Percentiles rank a stretch among this genome's conserved stretches.
These are phyloP conservation scores for Passerina amoena DNA, from an alignment of 2,113 vertebrate genomes.

Conservation along the genomic window DNA sequence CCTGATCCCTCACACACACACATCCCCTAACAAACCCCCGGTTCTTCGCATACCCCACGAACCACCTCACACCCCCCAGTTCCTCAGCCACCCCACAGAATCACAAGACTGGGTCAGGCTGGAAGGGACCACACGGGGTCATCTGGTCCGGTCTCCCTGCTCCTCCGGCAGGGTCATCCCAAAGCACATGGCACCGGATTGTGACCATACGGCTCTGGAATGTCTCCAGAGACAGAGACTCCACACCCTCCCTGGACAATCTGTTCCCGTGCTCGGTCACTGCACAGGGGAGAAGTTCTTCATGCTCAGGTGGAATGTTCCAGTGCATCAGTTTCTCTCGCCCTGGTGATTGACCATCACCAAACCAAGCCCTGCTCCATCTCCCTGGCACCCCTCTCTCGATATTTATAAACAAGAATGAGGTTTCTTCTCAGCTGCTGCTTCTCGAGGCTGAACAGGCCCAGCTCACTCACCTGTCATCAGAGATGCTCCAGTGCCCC, in stretches of 20 bases:
- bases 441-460: background rate
- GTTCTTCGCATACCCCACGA: background rate
- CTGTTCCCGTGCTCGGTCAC: background rate
- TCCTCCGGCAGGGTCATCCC: background rate
- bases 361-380: accelerated
- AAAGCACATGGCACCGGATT: background rate
- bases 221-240: background rate
- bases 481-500: background rate
- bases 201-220: background rate
- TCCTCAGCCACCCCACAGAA: background rate
- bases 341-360: background rate
- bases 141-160: too few species aligned
- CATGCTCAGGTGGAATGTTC: background rate
- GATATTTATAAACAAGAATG: background rate
- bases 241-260: background rate
- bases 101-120: background rate
- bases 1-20: background rate
- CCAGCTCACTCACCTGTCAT: background rate
- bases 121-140: background rate
- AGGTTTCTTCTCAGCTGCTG: background rate
- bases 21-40: too few species aligned
- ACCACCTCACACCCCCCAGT: background rate
- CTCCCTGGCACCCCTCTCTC: accelerated
- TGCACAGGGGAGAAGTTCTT: background rate
- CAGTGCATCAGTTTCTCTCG: background rate